Conservation (phyloP, 2,113 vertebrate species). For the Oryzias celebensis region DNA sequence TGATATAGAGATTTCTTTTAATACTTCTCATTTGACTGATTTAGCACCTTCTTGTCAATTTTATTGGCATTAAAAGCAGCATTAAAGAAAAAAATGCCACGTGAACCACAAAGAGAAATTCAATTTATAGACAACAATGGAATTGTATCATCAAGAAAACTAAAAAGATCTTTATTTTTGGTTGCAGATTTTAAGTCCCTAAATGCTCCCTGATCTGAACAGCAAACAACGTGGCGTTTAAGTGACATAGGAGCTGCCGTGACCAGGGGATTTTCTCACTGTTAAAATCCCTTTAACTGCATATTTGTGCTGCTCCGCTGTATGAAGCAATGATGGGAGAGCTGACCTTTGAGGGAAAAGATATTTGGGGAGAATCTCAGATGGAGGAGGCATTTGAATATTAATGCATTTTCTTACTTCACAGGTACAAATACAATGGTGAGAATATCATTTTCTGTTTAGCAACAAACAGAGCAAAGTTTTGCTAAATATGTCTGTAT, state of each 20-base stretch:
- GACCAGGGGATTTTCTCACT: too few relatives aligned
- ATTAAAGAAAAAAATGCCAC: not conserved
- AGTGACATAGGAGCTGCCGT: too few relatives aligned
- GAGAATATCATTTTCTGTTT: too few relatives aligned
- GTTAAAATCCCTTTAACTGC: not conserved
- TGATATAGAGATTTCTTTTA: constrained; percentile 1
- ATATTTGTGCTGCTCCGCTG: constrained; percentile 3
- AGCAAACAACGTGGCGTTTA: too few relatives aligned
- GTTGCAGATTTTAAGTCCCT: too few relatives aligned
- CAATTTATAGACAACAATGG: not conserved
- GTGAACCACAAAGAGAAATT: constrained; percentile 7
- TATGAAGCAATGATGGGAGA: constrained; percentile 6
- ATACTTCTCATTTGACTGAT: constrained; percentile 27
- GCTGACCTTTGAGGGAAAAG: constrained; percentile 3
- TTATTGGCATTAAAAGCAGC: constrained; percentile 5
- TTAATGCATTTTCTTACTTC: not conserved
- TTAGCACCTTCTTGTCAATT: constrained; percentile 15
- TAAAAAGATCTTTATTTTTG: too few relatives aligned
- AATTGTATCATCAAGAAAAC: too few relatives aligned
- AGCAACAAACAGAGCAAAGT: too few relatives aligned
- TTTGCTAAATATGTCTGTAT: too few relatives aligned
- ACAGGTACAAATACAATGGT: not conserved
- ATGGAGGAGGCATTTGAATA: not conserved
- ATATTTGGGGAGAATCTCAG: not conserved
- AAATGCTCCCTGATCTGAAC: too few relatives aligned